These are phyloP conservation scores for Uropsilus gracilis DNA, from an alignment of 2,113 vertebrate species.

Conservation along the genomic window DNA sequence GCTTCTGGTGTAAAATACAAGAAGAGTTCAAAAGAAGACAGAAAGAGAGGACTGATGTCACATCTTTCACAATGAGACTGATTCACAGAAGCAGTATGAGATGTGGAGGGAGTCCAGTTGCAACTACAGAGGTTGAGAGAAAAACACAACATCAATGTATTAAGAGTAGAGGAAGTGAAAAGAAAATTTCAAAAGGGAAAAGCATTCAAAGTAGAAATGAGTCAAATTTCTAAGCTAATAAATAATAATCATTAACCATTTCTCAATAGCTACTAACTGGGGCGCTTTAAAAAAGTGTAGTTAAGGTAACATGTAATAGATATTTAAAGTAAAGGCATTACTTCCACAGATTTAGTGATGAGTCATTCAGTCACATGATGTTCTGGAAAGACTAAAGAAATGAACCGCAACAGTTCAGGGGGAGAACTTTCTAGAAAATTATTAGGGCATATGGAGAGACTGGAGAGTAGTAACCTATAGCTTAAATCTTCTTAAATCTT, in stretches of 20 bases:
- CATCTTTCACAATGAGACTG: background rate
- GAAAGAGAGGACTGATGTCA: background rate
- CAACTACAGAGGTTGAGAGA: background rate
- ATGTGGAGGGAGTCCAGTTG: background rate
- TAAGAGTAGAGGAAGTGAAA: background rate
- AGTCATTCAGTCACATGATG: background rate
- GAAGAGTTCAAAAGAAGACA: background rate
- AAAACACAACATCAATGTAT: background rate
- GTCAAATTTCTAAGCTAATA: background rate
- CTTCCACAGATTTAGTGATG: background rate
- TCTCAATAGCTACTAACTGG: conserved; percentile 33
- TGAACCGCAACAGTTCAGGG: background rate
- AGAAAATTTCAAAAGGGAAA: background rate
- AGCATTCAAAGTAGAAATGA: background rate
- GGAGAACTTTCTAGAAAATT: background rate
- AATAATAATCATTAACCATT: conserved; percentile 16
- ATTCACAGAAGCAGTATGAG: background rate
- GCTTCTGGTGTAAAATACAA: conserved; percentile 2
- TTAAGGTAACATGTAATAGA: background rate
- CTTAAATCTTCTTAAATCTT: background rate
- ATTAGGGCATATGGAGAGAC: background rate
- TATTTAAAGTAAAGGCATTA: conserved; percentile 12
- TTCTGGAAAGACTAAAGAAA: conserved; percentile 15
- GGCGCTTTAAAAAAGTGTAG: background rate
- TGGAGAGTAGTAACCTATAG: background rate